Conservation (phyloP, 2,797 vertebrate genomes). For the Perodicticus potto region DNA sequence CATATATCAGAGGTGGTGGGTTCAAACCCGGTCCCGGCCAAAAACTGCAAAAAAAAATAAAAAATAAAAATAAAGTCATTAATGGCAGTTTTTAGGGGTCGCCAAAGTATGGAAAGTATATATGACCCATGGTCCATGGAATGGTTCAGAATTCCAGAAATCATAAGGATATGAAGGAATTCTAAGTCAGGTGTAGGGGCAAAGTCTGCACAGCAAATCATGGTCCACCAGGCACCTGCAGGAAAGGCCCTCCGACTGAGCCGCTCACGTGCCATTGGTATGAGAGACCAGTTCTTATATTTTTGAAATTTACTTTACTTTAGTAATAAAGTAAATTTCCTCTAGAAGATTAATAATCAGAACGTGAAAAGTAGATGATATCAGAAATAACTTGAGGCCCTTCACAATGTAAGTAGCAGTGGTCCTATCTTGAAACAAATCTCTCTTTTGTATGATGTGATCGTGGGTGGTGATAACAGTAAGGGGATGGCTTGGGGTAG, state of each 20-base stretch:
- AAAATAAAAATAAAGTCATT: not conserved
- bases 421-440: not conserved
- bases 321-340: not conserved
- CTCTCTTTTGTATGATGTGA: not conserved
- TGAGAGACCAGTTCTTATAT: not conserved
- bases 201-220: no score
- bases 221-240: not conserved
- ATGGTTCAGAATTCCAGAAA: conserved; percentile 38
- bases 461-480: not conserved
- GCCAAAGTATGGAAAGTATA: not conserved
- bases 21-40: no score
- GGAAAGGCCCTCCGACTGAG: not conserved
- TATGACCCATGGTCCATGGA: not conserved
- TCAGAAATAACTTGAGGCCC: not conserved
- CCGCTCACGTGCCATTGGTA: no score
- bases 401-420: not conserved
- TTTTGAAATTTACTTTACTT: not conserved
- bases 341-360: not conserved
- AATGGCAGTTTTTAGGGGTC: not conserved
- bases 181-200: not conserved
- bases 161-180: not conserved
- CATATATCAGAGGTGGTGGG: no score
- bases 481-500: not conserved
- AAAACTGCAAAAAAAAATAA: no score
- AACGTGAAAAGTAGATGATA: not conserved